Base-by-base conservation (phyloP, 30 jellyfish, hydroid and myxozoan genomes). In the Sanderia malayensis region DNA sequence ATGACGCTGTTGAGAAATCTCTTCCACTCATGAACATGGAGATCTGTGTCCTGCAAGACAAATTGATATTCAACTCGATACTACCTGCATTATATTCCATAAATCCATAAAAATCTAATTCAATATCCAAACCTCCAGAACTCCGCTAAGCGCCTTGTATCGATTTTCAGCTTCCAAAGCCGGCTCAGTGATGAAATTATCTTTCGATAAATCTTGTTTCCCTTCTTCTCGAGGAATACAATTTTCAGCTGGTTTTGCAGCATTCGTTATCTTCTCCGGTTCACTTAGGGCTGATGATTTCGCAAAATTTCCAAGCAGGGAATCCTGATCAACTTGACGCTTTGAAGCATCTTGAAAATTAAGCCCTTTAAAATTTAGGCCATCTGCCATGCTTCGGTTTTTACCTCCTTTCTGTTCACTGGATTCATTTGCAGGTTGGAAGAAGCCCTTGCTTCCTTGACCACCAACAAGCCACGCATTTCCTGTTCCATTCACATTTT, bases 121-220 rank as follows among this genome's bases (percentile, higher is more conserved):
- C 15, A 15, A 15, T 6, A 6, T 8, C 55, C 55, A 41, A 6
- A 79, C 92, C 92, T 79, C 82, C 33, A 79, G 26, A 18, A 44
- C 92, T 2, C 92, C 92, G 20, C 84, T 68, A 46, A 79, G 47
- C 0, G 92, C 92, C 46, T 79, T 79, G 71, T 79, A 79, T 32
- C 92, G 81, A 29, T 68, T 80, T 19, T 53, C 55, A 1, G 65
- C 92, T 21, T 58, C 71, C 28, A 79, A 37, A 17, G 58, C 76
- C 58, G 92, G 68, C 0, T 44, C 92, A 57, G 61, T 37, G 52
- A 31, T 58, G 22, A 7, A 71, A 3, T 65, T 57, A 2, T 53
- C 74, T 26, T 64, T 49, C 25, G 23, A 4, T n/a, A n/a, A n/a
- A 9, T 49, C 64, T 19, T 37, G 52, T 37, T 13, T 13, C 6